A percentile compares a stretch with the other conserved stretches of the same genome.
Conservation (phyloP, 2,113 vertebrate genomes). For the Xiphophorus hellerii region DNA sequence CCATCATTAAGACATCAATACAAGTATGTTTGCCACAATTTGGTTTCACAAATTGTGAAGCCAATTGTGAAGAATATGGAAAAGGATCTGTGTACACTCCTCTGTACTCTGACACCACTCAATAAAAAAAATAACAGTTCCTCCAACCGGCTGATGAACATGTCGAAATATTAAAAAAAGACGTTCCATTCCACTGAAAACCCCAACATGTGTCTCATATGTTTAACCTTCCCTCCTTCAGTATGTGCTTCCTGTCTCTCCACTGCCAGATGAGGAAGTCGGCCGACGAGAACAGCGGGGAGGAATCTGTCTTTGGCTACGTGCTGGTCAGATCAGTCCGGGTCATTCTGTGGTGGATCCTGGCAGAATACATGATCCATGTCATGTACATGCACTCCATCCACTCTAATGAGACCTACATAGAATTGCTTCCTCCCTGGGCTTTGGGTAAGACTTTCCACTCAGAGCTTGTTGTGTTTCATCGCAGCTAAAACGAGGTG, state of each 20-base stretch:
- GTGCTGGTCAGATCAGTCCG: conserved; percentile 78
- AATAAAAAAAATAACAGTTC: too few species aligned
- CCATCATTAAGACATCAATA: too few species aligned
- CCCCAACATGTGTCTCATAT: background rate
- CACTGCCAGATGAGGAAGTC: conserved; percentile 83
- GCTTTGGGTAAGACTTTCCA: conserved; percentile 85
- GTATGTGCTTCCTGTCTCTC: conserved; percentile 6
- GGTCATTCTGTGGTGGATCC: conserved; percentile 89
- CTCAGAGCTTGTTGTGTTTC: background rate
- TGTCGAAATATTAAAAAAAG: background rate
- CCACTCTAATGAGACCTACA: conserved; percentile 84
- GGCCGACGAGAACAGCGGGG: conserved; percentile 45
- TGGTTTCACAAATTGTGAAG: too few species aligned
- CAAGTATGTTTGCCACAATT: too few species aligned
- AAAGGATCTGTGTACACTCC: too few species aligned
- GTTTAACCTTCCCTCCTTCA: background rate
- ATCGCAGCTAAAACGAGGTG: background rate
- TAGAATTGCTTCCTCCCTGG: conserved; percentile 89
- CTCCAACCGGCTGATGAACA: background rate
- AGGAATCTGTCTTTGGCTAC: conserved; percentile 50
- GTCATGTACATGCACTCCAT: conserved; percentile 94
- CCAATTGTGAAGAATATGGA: too few species aligned
- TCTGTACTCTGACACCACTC: too few species aligned
- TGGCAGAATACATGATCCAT: conserved; percentile 91
- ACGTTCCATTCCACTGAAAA: background rate